A percentile compares a stretch with the other conserved stretches of the same genome.
These are phyloP conservation scores for Oryzias celebensis DNA, from an alignment of 2,113 vertebrate species.

Conservation along the genomic window DNA sequence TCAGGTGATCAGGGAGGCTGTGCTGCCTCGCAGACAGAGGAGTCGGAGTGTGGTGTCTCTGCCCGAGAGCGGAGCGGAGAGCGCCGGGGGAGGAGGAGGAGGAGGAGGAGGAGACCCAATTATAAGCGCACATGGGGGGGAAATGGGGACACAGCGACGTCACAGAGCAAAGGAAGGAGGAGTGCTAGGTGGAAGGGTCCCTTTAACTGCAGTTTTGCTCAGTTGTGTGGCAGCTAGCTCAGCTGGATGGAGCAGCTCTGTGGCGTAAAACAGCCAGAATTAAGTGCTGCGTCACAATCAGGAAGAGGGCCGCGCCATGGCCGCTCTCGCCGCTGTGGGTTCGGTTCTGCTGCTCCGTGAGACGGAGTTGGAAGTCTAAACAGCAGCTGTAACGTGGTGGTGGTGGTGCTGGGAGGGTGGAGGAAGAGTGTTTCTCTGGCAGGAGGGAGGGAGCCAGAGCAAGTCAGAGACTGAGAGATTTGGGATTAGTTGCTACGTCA, in stretches of 20 bases:
- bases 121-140: slow-evolving; percentile 55
- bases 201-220: slow-evolving; percentile 68
- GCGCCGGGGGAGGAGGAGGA: slow-evolving; percentile 52
- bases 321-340: slow-evolving; percentile 38
- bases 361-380: slow-evolving; percentile 45
- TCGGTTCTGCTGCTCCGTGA: slow-evolving; percentile 55
- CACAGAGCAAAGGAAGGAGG: slow-evolving; percentile 44
- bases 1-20: slow-evolving; percentile 77
- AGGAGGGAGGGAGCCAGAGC: slow-evolving; percentile 60
- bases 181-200: slow-evolving; percentile 54
- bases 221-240: slow-evolving; percentile 49
- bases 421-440: slow-evolving; percentile 66
- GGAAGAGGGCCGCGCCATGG: slow-evolving; percentile 64
- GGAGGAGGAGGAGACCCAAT: slow-evolving; percentile 67
- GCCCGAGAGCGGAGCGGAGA: slow-evolving; percentile 45
- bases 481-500: slow-evolving; percentile 84
- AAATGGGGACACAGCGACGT: slow-evolving; percentile 54
- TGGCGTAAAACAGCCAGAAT: slow-evolving; percentile 89
- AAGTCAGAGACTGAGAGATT: slow-evolving; percentile 58
- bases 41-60: slow-evolving; percentile 58
- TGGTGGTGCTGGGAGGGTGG: slow-evolving; percentile 79
- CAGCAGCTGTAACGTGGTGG: slow-evolving; percentile 85
- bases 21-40: slow-evolving; percentile 60
- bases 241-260: slow-evolving; percentile 82
- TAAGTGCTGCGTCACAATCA: slow-evolving; percentile 99